phyloP scores from a whole-genome alignment of 2,113 vertebrate species.

The Hemibagrus wyckioides region DNA sequence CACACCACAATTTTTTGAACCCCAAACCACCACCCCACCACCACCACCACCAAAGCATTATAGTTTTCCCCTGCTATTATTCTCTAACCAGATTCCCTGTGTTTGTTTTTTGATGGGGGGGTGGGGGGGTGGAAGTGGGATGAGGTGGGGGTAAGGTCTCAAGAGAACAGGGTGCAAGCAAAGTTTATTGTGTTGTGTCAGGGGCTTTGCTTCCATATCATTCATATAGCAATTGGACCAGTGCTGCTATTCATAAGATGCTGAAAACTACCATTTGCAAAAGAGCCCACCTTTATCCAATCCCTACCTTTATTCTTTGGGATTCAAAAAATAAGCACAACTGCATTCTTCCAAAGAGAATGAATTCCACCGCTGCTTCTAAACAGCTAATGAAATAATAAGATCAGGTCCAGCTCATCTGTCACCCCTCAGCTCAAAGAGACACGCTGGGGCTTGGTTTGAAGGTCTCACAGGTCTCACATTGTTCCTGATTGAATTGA shows the following conservation, averaged over 20 bases:
- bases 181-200: conserved; percentile 62
- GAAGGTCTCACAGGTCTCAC: conserved; percentile 19
- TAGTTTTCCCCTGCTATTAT: conserved; percentile 74
- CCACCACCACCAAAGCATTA: conserved; percentile 51
- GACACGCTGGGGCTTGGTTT: not conserved
- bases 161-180: conserved; percentile 60
- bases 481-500: conserved; percentile 31
- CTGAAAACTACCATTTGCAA: conserved; percentile 73
- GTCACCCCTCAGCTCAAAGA: conserved; percentile 51
- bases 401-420: conserved; percentile 63
- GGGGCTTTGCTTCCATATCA: conserved; percentile 58
- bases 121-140: conserved; percentile 42
- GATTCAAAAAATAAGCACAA: conserved; percentile 63
- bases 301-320: conserved; percentile 37
- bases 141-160: conserved; percentile 47
- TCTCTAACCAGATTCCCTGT: conserved; percentile 77
- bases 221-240: conserved; percentile 58
- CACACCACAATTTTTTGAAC: conserved; percentile 60
- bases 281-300: conserved; percentile 67
- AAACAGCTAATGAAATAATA: conserved; percentile 76
- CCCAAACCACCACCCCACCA: too few species aligned
- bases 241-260: conserved; percentile 56
- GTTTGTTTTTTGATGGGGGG: conserved; percentile 57
- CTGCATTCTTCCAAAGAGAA: conserved; percentile 44
- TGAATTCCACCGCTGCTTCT: conserved; percentile 64